Evolutionary conservation across 2,888 invertebrate species (phyloP), one percentile per base, ranked within the genome.

Genomic region (Heterodera filipjevi): DNA sequence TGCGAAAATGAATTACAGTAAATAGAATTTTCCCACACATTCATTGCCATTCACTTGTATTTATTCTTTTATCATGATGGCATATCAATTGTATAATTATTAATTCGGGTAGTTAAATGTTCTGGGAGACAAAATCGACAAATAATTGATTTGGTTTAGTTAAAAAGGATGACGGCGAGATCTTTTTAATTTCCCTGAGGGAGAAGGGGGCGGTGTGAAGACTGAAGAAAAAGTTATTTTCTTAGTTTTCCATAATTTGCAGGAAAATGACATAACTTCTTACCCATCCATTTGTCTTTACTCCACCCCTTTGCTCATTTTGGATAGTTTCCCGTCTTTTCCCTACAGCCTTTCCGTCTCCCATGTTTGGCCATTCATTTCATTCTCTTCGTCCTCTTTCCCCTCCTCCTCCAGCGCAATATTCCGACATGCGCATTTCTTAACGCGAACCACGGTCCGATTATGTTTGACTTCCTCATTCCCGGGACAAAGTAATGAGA

Each of bases 401-500:
- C 81, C 81, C 0, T 80, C 76, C 19, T 32, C 74, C 30, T 77
- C 75, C 46, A 83, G 71, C 46, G 78, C 77, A 68, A 79, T 83
- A 80, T 84, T 84, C 30, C 81, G 53, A 78, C 85, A 85, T 5
- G 81, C 84, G 72, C 85, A 85, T 49, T 79, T 77, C 59, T 85
- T 85, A 22, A 84, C 84, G 49, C 84, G 71, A 46, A 84, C 78
- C n/a, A 83, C 68, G 30, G 77, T 79, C 27, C 79, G 75, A 12
- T 49, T 59, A 0, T 83, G 49, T 68, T 53, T 44, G n/a, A 64
- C 53, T 70, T 81, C 74, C n/a, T 22, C 33, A 30, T 82, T 80
- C 30, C 83, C 84, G 22, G 86, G 86, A 82, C 87, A 87, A 66
- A 84, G 82, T 16, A 87, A 76, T 6, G 79, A 81, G 59, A 87